Conservation (phyloP, 1,140 invertebrate genomes). For the Drosophila ercepeae region DNA sequence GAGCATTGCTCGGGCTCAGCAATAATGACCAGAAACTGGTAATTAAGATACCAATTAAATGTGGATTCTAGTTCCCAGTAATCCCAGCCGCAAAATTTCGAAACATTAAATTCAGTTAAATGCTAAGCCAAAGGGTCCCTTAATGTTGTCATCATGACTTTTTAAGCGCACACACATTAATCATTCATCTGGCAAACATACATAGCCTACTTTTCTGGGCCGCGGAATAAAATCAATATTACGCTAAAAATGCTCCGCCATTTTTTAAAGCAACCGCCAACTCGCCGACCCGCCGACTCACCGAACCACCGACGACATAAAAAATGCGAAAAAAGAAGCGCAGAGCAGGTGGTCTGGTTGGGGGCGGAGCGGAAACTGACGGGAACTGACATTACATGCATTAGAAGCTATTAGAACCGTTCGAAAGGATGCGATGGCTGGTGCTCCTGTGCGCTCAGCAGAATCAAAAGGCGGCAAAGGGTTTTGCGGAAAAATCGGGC, state of each 20-base stretch:
- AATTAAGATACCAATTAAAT: slow-evolving; percentile 14
- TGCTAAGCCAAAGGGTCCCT: not conserved
- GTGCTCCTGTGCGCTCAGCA: slow-evolving; percentile 35
- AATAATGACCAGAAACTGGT: not conserved
- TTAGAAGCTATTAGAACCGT: slow-evolving; percentile 75
- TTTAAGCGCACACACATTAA: not conserved
- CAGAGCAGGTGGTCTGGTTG: slow-evolving; percentile 11
- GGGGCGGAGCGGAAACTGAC: slow-evolving; percentile 62
- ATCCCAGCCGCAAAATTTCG: not conserved
- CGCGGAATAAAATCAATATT: slow-evolving; percentile 29
- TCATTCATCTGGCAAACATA: not conserved
- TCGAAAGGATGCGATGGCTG: slow-evolving; percentile 52
- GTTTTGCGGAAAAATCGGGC: slow-evolving; percentile 4
- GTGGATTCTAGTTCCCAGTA: not conserved
- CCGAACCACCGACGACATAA: slow-evolving; percentile 23
- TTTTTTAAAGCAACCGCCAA: slow-evolving; percentile 33
- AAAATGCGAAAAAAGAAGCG: slow-evolving; percentile 11
- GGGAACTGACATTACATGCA: slow-evolving; percentile 77
- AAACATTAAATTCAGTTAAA: no score
- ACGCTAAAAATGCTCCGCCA: not conserved
- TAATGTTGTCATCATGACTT: not conserved
- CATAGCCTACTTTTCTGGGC: slow-evolving; percentile 4
- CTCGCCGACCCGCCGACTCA: no score
- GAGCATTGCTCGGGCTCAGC: slow-evolving; percentile 4
- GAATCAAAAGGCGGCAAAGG: slow-evolving; percentile 50